These are phyloP conservation scores for Chrysemys picta DNA, from an alignment of 2,113 vertebrate genomes.

Conservation along the genomic window DNA sequence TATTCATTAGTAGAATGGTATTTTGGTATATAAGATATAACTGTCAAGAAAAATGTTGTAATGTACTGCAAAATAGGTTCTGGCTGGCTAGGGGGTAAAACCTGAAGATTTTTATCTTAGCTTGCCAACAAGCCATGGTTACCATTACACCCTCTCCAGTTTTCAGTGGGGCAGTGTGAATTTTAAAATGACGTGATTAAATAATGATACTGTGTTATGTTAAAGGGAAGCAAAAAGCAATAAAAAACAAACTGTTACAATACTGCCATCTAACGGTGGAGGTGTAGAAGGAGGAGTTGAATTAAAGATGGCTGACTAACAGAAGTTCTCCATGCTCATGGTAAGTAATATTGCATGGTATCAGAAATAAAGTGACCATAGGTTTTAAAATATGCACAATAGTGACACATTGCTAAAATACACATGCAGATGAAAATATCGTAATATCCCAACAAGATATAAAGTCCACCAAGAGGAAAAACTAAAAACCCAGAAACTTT, in stretches of 20 bases:
- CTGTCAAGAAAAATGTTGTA: not conserved
- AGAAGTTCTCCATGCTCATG: not conserved
- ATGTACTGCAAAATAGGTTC: not conserved
- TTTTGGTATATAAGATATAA: not conserved
- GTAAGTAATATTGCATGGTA: not conserved
- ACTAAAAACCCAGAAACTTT: not conserved
- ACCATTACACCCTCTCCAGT: not conserved
- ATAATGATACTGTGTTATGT: not conserved
- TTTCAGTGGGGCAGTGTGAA: fast-evolving
- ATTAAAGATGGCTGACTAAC: not conserved
- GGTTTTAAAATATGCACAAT: not conserved
- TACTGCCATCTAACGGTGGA: slow-evolving; percentile 64
- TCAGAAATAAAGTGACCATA: not conserved
- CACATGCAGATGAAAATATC: not conserved
- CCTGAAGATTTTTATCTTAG: not conserved
- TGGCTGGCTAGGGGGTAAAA: not conserved
- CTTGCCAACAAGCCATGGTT: not conserved
- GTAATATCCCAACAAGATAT: not conserved
- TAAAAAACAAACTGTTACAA: not conserved
- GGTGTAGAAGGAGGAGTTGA: not conserved
- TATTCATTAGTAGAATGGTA: not conserved
- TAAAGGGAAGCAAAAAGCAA: not conserved
- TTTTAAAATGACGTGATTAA: not conserved
- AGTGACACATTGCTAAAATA: not conserved
- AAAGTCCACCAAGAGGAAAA: not conserved